A percentile compares a stretch with the other conserved stretches of the same genome.
phyloP scores from a whole-genome alignment of 2,888 invertebrate genomes.

The Drosophila phalerata region DNA sequence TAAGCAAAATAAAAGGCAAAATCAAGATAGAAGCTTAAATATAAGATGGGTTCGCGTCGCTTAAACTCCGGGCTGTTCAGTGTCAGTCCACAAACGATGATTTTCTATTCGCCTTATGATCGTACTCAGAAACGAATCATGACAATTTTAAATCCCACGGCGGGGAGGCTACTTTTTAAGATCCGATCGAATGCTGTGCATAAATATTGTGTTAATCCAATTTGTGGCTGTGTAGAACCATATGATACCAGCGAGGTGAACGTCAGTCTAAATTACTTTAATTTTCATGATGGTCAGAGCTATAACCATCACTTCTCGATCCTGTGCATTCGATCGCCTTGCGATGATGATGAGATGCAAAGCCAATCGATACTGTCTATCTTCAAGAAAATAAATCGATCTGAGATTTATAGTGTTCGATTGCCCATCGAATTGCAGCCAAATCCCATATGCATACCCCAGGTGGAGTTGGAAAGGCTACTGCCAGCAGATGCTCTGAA shows the following conservation, averaged over 20 bases:
- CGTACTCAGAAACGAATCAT: conserved; percentile 45
- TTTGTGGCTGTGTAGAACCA: conserved; percentile 41
- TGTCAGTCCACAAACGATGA: conserved; percentile 47
- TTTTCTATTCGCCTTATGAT: conserved; percentile 62
- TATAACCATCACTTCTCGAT: conserved; percentile 47
- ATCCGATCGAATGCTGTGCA: conserved; percentile 42
- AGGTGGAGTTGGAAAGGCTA: background rate
- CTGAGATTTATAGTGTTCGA: conserved; percentile 2
- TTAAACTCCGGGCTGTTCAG: conserved; percentile 23
- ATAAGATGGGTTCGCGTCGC: background rate
- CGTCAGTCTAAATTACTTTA: conserved; percentile 33
- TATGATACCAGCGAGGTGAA: conserved; percentile 44
- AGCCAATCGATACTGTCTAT: background rate
- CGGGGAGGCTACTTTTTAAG: conserved; percentile 46
- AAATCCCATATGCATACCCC: conserved; percentile 2
- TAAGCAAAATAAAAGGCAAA: background rate
- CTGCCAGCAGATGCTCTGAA: background rate
- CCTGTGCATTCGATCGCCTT: conserved; percentile 12
- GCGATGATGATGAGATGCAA: accelerated
- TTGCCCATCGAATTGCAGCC: conserved; percentile 31
- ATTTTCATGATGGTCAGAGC: background rate
- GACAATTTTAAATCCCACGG: conserved; percentile 52
- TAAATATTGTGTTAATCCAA: conserved; percentile 47
- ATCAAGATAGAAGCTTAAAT: background rate
- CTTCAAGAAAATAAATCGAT: conserved; percentile 26